These are phyloP conservation scores for Patiria miniata DNA, from an alignment of 35 echinoderm and acorn worm species.

Conservation along the genomic window DNA sequence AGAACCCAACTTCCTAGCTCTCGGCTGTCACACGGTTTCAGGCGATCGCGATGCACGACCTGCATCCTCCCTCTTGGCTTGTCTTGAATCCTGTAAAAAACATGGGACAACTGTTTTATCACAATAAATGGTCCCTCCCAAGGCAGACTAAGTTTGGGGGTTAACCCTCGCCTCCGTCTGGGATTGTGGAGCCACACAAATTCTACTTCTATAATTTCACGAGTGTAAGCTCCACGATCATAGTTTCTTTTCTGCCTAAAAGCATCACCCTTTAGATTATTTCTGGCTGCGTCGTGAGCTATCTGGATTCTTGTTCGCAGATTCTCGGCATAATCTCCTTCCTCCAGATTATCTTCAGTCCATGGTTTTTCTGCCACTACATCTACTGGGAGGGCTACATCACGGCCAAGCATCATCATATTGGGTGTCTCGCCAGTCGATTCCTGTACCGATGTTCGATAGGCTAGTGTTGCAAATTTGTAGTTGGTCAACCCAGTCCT, in stretches of 20 bases:
- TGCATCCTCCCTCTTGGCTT: not conserved
- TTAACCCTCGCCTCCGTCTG: not conserved
- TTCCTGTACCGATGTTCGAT: conserved; percentile 35
- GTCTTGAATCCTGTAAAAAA: conserved; percentile 50
- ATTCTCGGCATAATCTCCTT: conserved; percentile 26
- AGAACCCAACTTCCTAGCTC: not conserved
- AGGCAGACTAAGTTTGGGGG: conserved; percentile 52
- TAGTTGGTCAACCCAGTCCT: too few species aligned
- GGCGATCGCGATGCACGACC: conserved; percentile 57
- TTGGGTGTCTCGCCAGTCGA: too few species aligned
- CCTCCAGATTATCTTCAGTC: not conserved
- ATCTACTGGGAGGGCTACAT: conserved; percentile 50
- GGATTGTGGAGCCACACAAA: too few species aligned
- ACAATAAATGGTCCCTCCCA: conserved; percentile 61
- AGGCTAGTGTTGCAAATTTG: conserved; percentile 37
- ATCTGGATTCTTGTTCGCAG: not conserved
- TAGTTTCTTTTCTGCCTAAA: too few species aligned
- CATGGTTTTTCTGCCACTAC: conserved; percentile 24
- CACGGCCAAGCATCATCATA: too few species aligned
- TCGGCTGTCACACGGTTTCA: conserved; percentile 55
- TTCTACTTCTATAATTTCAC: too few species aligned
- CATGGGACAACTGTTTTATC: conserved; percentile 45
- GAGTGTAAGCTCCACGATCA: too few species aligned
- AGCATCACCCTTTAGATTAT: not conserved
- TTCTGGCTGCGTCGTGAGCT: conserved; percentile 20